Evolutionary conservation across 2,797 vertebrate species (phyloP), one percentile per base, ranked within the genome.

Genomic region (Bothrops alternatus): DNA sequence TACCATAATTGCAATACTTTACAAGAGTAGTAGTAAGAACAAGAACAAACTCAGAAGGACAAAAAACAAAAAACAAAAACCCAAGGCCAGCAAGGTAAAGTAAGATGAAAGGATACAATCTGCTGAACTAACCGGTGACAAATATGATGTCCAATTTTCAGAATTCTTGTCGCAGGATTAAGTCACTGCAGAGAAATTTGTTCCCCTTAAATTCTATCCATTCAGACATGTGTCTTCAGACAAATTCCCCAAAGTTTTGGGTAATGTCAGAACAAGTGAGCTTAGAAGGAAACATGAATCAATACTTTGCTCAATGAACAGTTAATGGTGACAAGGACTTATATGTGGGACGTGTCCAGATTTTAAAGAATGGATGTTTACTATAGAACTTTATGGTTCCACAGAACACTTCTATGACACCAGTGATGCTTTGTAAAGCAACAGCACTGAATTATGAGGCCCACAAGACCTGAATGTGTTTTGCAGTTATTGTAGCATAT

Each of bases 201-300:
- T 23, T 25, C 13, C 85, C 78, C 55, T 87, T 90, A 90, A 90
- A 90, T 78, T 87, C 73, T 86, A 57, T 6, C 60, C 32, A 63
- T 61, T 85, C 55, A 87, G 89, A 28, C 20, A 55, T 42, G 86
- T 78, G 86, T 26, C 42, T 82, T 42, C 86, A 58, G 86, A 93
- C 89, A 93, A 90, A 78, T 90, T 90, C 55, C 55, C 85, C 90
- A 90, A 90, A 88, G 89, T 90, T 93, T 86, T 90, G 47, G 32
- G 58, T 86, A 58, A 90, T 90, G 89, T 78, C 55, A 87, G 85
- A 11, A 60, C 61, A 90, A 87, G 63, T 42, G 47, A 78, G 63
- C 37, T 93, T 93, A 28, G 60, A 88, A 90, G 82, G 56, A 91
- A 91, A 82, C 65, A 61, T 82, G 57, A 87, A 88, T 93, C 86